Evolutionary conservation across 2,797 vertebrate genomes (phyloP).

Genomic region (Sus cebifrons): DNA sequence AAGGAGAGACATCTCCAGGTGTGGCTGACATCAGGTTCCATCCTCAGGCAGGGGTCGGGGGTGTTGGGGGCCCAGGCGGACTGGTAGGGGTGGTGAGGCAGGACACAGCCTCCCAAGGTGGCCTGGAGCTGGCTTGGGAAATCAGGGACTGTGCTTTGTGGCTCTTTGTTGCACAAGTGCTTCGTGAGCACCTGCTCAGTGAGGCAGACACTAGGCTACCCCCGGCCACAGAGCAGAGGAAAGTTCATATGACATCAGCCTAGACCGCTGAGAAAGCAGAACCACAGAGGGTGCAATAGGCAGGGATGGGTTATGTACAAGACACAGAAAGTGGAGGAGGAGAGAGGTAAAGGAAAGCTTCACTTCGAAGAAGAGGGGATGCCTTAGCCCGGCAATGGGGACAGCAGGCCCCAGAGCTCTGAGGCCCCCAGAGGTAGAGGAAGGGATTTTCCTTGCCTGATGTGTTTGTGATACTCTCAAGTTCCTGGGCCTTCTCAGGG

Average conservation of each 20-base stretch:
- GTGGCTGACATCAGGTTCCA: background rate
- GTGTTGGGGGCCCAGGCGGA: background rate
- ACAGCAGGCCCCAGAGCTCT: background rate
- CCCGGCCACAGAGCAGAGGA: constrained; percentile 32
- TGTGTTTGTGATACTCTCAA: background rate
- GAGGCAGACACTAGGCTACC: background rate
- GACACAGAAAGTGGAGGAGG: background rate
- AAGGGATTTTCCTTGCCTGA: background rate
- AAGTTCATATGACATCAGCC: background rate
- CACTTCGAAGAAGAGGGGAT: constrained; percentile 30
- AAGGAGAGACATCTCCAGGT: background rate
- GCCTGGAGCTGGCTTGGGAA: background rate
- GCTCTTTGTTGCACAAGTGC: background rate
- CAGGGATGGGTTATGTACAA: background rate
- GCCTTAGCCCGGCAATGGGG: background rate
- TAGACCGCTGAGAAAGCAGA: constrained; percentile 18
- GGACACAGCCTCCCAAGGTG: background rate
- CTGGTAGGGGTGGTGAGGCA: background rate
- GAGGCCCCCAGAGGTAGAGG: background rate
- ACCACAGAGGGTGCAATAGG: background rate
- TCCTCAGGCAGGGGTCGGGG: background rate
- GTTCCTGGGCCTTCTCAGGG: background rate
- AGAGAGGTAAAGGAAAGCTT: background rate
- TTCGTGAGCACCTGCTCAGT: background rate
- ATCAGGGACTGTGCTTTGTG: background rate